Evolutionary conservation across 2,113 vertebrate species (phyloP).

Genomic region (Vidua chalybeata): DNA sequence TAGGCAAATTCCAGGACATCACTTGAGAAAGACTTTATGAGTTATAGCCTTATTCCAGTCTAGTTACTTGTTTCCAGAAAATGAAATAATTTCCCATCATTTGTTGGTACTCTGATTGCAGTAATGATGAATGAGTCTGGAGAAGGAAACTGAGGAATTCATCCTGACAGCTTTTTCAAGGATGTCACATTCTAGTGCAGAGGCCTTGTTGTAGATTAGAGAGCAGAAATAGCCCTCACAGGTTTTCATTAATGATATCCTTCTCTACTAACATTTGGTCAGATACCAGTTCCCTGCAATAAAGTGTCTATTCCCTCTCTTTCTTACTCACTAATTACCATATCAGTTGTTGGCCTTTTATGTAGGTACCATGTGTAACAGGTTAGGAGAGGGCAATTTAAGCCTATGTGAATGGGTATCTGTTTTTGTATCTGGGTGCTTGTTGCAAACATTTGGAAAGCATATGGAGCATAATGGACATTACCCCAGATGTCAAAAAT

Average conservation of each 20-base stretch:
- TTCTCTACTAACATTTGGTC: slow-evolving; percentile 35
- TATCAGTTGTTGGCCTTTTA: slow-evolving; percentile 70
- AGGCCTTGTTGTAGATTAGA: slow-evolving; percentile 30
- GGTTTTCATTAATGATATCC: slow-evolving; percentile 59
- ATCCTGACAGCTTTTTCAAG: slow-evolving; percentile 59
- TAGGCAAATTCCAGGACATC: slow-evolving; percentile 18
- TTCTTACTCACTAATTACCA: slow-evolving; percentile 68
- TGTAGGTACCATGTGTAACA: slow-evolving; percentile 70
- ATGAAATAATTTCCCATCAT: slow-evolving; percentile 71
- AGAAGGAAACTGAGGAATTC: slow-evolving; percentile 62
- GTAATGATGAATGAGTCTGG: slow-evolving; percentile 72
- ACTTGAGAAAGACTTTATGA: slow-evolving; percentile 13
- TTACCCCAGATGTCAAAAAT: slow-evolving; percentile 86
- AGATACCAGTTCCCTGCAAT: slow-evolving; percentile 52
- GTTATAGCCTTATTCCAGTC: slow-evolving; percentile 56
- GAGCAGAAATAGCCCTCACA: slow-evolving; percentile 44
- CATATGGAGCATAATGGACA: slow-evolving; percentile 83
- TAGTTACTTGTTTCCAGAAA: slow-evolving; percentile 71
- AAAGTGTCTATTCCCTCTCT: slow-evolving; percentile 48
- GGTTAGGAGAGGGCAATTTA: slow-evolving; percentile 69
- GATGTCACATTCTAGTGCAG: slow-evolving; percentile 68
- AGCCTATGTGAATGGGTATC: slow-evolving; percentile 75
- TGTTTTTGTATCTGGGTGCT: slow-evolving; percentile 78
- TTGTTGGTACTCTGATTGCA: slow-evolving; percentile 71
- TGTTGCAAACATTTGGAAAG: slow-evolving; percentile 83